A percentile compares a stretch with the other conserved stretches of the same genome.
Evolutionary conservation across 2,113 vertebrate species (phyloP).

Genomic region (Siniperca knerii): DNA sequence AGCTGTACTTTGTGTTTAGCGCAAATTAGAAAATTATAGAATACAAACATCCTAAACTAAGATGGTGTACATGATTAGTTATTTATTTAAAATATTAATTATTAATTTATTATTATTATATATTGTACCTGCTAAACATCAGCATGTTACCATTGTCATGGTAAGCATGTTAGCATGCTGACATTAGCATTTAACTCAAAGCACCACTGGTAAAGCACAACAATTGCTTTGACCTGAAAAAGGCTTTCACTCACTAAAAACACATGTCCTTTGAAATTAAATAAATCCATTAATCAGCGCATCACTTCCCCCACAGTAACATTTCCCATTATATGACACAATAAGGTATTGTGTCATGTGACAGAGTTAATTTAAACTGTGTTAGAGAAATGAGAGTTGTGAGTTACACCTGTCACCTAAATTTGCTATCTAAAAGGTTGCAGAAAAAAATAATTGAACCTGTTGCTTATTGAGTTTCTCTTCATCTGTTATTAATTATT

Average conservation of each 20-base stretch:
- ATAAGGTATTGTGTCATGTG: neutral
- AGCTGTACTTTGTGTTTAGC: no score
- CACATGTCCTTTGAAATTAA: neutral
- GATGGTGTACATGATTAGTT: no score
- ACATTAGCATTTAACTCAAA: neutral
- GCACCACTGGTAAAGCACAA: neutral
- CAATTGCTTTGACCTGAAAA: neutral
- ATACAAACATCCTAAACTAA: no score
- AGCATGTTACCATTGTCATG: no score
- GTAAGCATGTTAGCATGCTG: neutral
- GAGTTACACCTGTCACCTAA: neutral
- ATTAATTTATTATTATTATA: no score
- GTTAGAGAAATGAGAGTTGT: neutral
- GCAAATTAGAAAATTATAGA: no score
- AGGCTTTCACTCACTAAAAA: neutral
- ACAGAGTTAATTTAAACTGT: neutral
- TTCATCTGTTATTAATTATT: neutral
- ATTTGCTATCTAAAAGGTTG: neutral
- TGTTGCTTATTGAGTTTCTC: neutral
- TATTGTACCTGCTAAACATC: no score
- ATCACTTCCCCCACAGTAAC: neutral
- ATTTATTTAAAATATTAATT: no score
- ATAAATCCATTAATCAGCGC: neutral
- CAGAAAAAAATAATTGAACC: neutral
- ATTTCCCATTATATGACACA: neutral